Conservation (phyloP, 2,888 invertebrate species). For the Noctua fimbriata region DNA sequence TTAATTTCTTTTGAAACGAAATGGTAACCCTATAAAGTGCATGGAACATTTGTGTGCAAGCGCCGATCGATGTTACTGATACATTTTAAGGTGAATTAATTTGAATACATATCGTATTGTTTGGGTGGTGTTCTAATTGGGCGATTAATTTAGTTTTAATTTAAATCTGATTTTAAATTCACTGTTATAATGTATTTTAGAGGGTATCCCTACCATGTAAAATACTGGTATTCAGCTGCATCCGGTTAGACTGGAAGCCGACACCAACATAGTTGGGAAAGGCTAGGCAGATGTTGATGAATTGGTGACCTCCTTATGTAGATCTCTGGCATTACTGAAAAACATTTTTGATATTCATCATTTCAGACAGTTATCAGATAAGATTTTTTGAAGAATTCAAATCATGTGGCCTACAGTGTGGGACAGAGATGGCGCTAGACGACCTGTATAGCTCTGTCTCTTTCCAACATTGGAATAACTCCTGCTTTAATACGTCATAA, state of each 20-base stretch:
- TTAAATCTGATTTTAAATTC: neutral
- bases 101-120: conserved; percentile 67
- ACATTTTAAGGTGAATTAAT: conserved; percentile 78
- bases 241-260: too few relatives aligned
- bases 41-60: conserved; percentile 74
- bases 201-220: too few relatives aligned
- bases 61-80: conserved; percentile 72
- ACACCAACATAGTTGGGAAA: too few relatives aligned
- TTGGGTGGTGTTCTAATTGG: conserved; percentile 45
- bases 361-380: too few relatives aligned
- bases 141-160: conserved; percentile 1
- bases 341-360: neutral
- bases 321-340: neutral
- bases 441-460: too few relatives aligned
- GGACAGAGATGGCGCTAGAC: too few relatives aligned
- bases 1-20: neutral
- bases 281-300: too few relatives aligned
- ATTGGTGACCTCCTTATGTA: neutral
- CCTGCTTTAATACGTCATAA: too few relatives aligned
- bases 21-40: conserved; percentile 64
- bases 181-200: neutral
- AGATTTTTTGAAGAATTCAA: neutral
- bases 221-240: too few relatives aligned
- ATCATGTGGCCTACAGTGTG: too few relatives aligned
- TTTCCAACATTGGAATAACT: too few relatives aligned